Evolutionary conservation across 2,797 vertebrate genomes (phyloP), one percentile per base, ranked within the genome.

Genomic region (Sebastes nivosus): DNA sequence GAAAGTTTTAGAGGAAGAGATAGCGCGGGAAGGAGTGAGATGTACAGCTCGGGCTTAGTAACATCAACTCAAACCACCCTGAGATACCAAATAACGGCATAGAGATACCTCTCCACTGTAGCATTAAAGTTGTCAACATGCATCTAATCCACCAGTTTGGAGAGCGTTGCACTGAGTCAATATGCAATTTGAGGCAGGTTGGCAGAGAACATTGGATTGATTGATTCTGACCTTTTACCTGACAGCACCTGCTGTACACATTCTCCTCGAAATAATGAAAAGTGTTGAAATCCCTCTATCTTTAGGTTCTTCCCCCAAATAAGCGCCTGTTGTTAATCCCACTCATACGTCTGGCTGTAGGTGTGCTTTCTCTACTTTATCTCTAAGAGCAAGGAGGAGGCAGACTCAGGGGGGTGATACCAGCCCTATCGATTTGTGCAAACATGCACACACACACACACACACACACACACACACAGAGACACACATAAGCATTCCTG

Each of bases 211-310:
- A 86, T 84, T 85, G 89, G 85, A 90, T 92, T 95, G 94, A 95
- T 94, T 94, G 92, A 94, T 92, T 92, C 85, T 94, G 91, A 95
- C 94, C 93, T 94, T 95, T 94, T 87, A 75, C 80, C 82, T 87
- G 89, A 92, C 90, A 91, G 88, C 80, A 79, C 79, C 84, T 85
- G 82, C 88, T 85, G 84, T 92, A 87, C 87, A 89, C 89, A 88
- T 91, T 88, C 90, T 88, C 89, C 79, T 71, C 72, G 55, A 93
- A 90, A 93, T 91, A 93, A 93, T 92, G 87, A 93, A 89, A 93
- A 92, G 82, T 81, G 89, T 84, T 87, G 82, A 90, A 93, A 94
- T 94, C 90, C 87, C 88, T 86, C 88, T 83, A 88, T 93, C 92
- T 89, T 83, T 86, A 84, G 89, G 80, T 81, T 92, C 92, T 91